Percentiles rank a stretch among this genome's conserved stretches.
phyloP scores from a whole-genome alignment of 1,140 invertebrate genomes.

The Manduca sexta region DNA sequence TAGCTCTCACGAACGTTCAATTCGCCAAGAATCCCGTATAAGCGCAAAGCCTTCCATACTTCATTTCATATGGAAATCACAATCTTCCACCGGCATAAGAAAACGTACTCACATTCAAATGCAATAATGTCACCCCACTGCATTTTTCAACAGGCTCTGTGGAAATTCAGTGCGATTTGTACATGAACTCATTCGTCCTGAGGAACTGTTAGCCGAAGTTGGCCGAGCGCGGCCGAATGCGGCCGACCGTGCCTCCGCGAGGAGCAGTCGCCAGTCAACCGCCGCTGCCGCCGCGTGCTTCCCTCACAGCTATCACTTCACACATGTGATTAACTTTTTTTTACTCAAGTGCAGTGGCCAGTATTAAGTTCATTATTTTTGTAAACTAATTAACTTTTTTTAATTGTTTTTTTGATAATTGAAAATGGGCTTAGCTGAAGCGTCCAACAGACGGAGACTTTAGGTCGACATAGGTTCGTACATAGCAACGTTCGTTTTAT shows the following conservation, averaged over 20 bases:
- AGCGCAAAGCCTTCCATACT: too few relatives aligned
- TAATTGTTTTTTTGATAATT: constrained; percentile 21
- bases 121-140: constrained; percentile 19
- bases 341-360: constrained; percentile 32
- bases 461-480: constrained; percentile 42
- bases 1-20: too few relatives aligned
- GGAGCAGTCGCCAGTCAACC: constrained; percentile 32
- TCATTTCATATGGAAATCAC: neutral
- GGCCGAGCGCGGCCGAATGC: neutral
- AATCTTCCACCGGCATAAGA: neutral
- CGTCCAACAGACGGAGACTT: constrained; percentile 24
- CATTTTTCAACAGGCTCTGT: constrained; percentile 26
- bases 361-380: neutral
- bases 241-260: neutral
- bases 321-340: constrained; percentile 33
- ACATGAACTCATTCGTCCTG: constrained; percentile 13
- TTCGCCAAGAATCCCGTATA: too few relatives aligned
- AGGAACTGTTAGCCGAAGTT: constrained; percentile 5
- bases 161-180: constrained; percentile 17
- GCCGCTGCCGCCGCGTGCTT: constrained; percentile 13
- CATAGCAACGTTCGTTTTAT: neutral
- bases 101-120: constrained; percentile 10
- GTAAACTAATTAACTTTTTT: neutral
- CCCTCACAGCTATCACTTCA: constrained; percentile 7
- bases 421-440: constrained; percentile 35